phyloP scores from a whole-genome alignment of 1,140 invertebrate genomes.

The Eciton burchellii region DNA sequence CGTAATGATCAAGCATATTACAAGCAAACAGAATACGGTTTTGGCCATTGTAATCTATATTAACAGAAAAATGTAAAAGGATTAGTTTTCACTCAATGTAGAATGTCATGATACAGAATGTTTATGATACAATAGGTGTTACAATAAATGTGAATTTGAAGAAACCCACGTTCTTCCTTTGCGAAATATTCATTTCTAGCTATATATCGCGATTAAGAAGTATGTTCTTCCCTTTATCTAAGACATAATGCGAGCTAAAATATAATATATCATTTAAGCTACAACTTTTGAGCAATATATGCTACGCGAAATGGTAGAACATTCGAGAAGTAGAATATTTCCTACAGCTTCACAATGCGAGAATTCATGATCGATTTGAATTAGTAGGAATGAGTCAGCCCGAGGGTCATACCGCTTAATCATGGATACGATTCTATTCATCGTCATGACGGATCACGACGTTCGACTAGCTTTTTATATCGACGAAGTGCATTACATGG shows the following conservation, averaged over 20 bases:
- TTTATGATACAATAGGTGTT: neutral
- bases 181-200: neutral
- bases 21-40: constrained; percentile 64
- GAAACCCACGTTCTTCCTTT: neutral
- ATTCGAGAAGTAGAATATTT: constrained; percentile 6
- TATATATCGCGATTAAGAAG: too few relatives aligned
- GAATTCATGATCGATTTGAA: neutral
- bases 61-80: constrained; percentile 3
- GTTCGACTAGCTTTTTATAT: constrained; percentile 59
- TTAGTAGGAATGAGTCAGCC: constrained; percentile 32
- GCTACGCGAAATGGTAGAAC: neutral
- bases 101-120: neutral
- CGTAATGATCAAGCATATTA: constrained; percentile 55
- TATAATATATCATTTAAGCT: too few relatives aligned
- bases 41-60: constrained; percentile 53
- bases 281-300: too few relatives aligned
- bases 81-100: neutral
- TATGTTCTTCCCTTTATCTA: too few relatives aligned
- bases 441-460: constrained; percentile 59
- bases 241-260: too few relatives aligned
- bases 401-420: constrained; percentile 49
- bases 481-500: constrained; percentile 32
- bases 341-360: neutral
- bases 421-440: constrained; percentile 52
- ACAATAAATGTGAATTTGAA: neutral